These are phyloP conservation scores for Apus apus DNA, from an alignment of 2,113 vertebrate species.

Conservation along the genomic window DNA sequence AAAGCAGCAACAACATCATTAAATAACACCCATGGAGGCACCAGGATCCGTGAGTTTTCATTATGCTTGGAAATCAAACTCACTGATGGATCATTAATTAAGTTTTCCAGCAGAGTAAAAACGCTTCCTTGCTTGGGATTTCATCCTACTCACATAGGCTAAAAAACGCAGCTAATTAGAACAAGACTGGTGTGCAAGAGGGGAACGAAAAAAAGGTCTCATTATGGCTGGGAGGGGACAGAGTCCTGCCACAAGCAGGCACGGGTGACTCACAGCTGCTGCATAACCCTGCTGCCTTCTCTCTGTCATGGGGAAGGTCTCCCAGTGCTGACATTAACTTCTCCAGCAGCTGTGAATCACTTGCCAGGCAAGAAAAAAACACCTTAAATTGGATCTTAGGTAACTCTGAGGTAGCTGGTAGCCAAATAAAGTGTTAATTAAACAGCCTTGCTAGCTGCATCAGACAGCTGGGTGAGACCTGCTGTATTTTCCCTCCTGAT, in stretches of 20 bases:
- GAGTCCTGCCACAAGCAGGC: background rate
- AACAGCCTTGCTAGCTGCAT: background rate
- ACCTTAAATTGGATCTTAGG: background rate
- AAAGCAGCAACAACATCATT: background rate
- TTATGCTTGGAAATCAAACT: background rate
- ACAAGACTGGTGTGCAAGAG: background rate
- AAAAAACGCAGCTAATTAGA: slow-evolving; percentile 34
- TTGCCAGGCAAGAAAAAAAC: background rate
- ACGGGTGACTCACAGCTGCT: background rate
- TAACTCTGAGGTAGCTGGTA: background rate
- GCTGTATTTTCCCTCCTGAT: background rate
- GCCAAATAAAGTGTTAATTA: slow-evolving; percentile 7
- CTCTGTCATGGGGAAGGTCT: background rate
- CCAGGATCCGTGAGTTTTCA: accelerated
- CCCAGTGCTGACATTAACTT: background rate
- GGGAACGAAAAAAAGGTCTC: background rate
- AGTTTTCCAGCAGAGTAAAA: background rate
- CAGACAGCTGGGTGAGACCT: background rate
- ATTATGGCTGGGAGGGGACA: background rate
- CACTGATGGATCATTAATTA: background rate
- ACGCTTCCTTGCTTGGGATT: background rate
- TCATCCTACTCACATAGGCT: background rate
- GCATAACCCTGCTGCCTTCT: background rate
- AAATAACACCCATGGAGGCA: background rate
- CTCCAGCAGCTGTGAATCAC: background rate